These are phyloP conservation scores for Psittacula derbiana DNA, from an alignment of 2,797 vertebrate species.

Conservation along the genomic window DNA sequence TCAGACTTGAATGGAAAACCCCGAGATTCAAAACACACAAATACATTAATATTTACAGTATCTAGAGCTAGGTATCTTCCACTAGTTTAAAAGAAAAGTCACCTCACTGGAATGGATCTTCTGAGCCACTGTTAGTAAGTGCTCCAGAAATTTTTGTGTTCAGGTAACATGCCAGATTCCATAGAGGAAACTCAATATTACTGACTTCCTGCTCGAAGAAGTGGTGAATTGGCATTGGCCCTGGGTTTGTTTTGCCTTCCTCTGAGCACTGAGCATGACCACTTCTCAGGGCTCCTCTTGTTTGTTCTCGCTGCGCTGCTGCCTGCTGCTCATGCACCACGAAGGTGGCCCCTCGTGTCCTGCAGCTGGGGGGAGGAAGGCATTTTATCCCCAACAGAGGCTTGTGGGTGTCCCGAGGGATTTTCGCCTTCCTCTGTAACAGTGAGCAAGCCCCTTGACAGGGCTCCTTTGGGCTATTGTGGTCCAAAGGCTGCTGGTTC, in stretches of 20 bases:
- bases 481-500: not conserved
- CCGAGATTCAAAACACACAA: not conserved
- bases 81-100: not conserved
- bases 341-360: not conserved
- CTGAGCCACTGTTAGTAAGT: not conserved
- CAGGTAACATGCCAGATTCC: not conserved
- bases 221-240: not conserved
- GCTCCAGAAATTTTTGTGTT: not conserved
- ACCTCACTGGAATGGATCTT: not conserved
- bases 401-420: not conserved
- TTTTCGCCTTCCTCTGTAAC: not conserved
- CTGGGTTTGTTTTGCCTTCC: not conserved
- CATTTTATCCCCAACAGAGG: not conserved
- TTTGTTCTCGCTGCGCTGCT: not conserved
- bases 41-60: not conserved
- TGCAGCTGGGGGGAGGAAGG: not conserved
- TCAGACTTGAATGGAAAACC: not conserved
- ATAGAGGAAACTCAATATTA: not conserved
- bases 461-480: not conserved
- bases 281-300: not conserved
- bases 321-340: not conserved
- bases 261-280: not conserved
- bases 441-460: not conserved
- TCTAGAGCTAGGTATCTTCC: not conserved
- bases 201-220: not conserved